Evolutionary conservation across 2,888 invertebrate genomes (phyloP), one percentile per base, ranked within the genome.

Genomic region (Ferrisia virgata): DNA sequence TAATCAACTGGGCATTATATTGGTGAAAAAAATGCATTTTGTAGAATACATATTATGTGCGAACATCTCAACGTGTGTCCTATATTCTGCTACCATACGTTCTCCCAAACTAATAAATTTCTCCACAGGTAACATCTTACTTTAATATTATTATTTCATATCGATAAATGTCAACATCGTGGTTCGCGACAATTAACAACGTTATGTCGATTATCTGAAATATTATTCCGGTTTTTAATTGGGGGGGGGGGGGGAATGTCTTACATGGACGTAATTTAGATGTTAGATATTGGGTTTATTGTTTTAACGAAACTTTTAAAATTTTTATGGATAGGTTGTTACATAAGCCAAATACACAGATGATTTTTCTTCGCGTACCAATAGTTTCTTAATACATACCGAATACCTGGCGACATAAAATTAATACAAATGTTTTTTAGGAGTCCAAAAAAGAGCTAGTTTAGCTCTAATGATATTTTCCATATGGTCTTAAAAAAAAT

Each of bases 221-320:
- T 72, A 72, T 72, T 72, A 72, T 72, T 72, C 72, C 72, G 33
- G 72, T 72, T 72, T 72, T 18, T n/a, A n/a, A n/a, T n/a, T n/a
- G n/a, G n/a, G n/a, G n/a, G n/a, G n/a, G n/a, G n/a, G n/a, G n/a
- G n/a, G n/a, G n/a, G 47, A 31, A 5, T 72, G 31, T 33, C n/a
- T 33, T 28, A 1, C 13, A 72, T 15, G 22, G 33, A 72, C n/a
- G 33, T 33, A 72, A 33, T 22, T 58, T 31, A 72, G 72, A 11
- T 72, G 36, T 33, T 72, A n/a, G n/a, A n/a, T n/a, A 72, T 64
- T 43, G 28, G 28, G 58, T 25, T 64, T 64, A 47, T 47, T 64
- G 58, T 64, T 28, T 64, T 13, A 64, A 25, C 58, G 13, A 64
- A 64, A n/a, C n/a, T n/a, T n/a, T n/a, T n/a, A n/a, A n/a, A n/a